These are phyloP conservation scores for Cephus runcator DNA, from an alignment of 2,888 invertebrate species.

Conservation along the genomic window DNA sequence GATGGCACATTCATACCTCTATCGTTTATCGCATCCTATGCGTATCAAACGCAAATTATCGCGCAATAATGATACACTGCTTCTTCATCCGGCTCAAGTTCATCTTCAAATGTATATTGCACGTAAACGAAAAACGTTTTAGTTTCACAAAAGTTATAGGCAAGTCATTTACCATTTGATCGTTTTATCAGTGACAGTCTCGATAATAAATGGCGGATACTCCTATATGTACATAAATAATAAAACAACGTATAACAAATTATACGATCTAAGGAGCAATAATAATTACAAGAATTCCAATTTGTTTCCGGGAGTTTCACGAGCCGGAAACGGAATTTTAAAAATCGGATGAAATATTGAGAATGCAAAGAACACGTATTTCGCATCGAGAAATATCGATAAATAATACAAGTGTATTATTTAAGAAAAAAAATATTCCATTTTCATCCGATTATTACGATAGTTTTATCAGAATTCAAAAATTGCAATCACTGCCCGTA, in stretches of 20 bases:
- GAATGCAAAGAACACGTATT: no score
- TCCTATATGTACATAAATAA: neutral
- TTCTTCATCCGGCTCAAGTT: no score
- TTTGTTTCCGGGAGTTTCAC: neutral
- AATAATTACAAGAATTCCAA: neutral
- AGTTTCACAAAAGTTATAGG: neutral
- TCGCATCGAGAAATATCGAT: no score
- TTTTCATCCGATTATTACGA: neutral
- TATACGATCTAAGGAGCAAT: neutral
- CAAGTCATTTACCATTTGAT: neutral
- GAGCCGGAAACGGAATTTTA: no score
- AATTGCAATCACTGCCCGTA: neutral
- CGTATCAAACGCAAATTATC: no score
- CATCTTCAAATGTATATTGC: no score
- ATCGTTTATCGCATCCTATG: neutral
- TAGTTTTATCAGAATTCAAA: neutral
- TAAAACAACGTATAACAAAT: neutral
- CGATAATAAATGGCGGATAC: neutral
- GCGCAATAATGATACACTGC: no score
- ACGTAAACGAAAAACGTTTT: neutral
- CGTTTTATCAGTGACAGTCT: neutral
- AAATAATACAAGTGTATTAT: neutral
- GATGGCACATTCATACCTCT: neutral
- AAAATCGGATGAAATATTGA: no score
- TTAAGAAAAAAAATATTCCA: neutral